Conservation (phyloP, 2,888 invertebrate genomes). For the Cenopis cana region DNA sequence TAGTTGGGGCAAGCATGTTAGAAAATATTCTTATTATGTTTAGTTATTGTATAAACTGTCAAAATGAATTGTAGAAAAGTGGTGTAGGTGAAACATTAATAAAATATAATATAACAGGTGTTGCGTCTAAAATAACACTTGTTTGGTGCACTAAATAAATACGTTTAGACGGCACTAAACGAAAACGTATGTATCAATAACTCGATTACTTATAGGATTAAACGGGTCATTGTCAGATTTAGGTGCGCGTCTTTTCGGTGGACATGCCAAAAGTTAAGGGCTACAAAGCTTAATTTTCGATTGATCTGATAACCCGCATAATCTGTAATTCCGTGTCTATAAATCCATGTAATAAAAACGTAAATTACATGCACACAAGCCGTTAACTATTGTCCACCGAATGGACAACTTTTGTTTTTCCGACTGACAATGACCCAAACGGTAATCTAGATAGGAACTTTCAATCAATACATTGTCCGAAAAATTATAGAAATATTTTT, state of each 20-base stretch:
- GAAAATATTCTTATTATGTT: not conserved
- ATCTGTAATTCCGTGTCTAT: too few relatives aligned
- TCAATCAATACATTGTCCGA: slow-evolving; percentile 24
- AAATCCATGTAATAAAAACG: too few relatives aligned
- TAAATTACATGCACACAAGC: too few relatives aligned
- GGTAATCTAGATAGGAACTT: slow-evolving; percentile 33
- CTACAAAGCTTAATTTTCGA: too few relatives aligned
- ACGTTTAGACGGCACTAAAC: too few relatives aligned
- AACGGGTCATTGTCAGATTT: too few relatives aligned
- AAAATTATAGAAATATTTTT: slow-evolving; percentile 38
- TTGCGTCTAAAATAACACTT: not conserved
- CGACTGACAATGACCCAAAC: too few relatives aligned
- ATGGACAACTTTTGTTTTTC: too few relatives aligned
- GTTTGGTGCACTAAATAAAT: not conserved
- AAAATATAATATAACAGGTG: not conserved
- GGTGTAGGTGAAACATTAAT: not conserved
- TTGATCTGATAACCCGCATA: too few relatives aligned
- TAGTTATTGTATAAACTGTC: not conserved
- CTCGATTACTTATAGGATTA: not conserved
- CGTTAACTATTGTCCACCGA: too few relatives aligned
- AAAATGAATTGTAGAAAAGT: slow-evolving; percentile 2
- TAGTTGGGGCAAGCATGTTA: not conserved
- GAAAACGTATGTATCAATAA: not conserved
- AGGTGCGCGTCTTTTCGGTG: too few relatives aligned
- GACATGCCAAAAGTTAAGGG: too few relatives aligned